phyloP scores from a whole-genome alignment of 2,888 invertebrate genomes.

The Xanthorhoe designata region DNA sequence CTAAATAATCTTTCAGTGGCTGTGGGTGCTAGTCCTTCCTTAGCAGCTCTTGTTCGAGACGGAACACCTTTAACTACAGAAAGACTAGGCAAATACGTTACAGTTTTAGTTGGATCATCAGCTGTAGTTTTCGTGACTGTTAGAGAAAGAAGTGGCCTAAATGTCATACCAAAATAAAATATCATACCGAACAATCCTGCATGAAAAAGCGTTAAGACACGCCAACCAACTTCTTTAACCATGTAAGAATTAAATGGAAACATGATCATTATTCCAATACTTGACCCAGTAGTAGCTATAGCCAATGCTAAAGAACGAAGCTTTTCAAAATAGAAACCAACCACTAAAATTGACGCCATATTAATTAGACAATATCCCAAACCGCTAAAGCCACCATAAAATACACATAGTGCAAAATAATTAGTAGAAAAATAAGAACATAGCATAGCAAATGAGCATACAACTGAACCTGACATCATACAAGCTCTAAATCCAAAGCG shows the following conservation, averaged over 20 bases:
- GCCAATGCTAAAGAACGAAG: conserved; percentile 69
- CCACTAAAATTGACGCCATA: conserved; percentile 67
- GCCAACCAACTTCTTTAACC: conserved; percentile 69
- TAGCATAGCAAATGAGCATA: conserved; percentile 63
- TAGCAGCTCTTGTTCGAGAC: conserved; percentile 47
- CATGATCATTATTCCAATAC: conserved; percentile 70
- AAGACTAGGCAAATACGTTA: conserved; percentile 74
- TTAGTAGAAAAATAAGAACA: conserved; percentile 65
- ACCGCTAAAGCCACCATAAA: conserved; percentile 70
- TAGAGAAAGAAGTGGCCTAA: conserved; percentile 68
- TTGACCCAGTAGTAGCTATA: conserved; percentile 68
- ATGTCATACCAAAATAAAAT: conserved; percentile 72
- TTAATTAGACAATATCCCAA: conserved; percentile 71
- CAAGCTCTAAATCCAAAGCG: conserved; percentile 76
- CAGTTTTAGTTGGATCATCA: conserved; percentile 70
- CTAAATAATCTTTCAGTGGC: conserved; percentile 54
- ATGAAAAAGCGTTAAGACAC: conserved; percentile 67
- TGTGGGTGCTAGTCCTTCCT: conserved; percentile 50
- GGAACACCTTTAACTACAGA: conserved; percentile 49
- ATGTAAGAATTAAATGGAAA: conserved; percentile 67
- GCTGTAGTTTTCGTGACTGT: conserved; percentile 63
- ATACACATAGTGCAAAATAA: conserved; percentile 59
- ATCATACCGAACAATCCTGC: conserved; percentile 67
- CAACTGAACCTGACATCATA: conserved; percentile 70
- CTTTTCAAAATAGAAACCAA: conserved; percentile 79